A percentile compares a stretch with the other conserved stretches of the same genome.
Conservation (phyloP, 92 coral and sea anemone genomes). For the Phymanthus crucifer region DNA sequence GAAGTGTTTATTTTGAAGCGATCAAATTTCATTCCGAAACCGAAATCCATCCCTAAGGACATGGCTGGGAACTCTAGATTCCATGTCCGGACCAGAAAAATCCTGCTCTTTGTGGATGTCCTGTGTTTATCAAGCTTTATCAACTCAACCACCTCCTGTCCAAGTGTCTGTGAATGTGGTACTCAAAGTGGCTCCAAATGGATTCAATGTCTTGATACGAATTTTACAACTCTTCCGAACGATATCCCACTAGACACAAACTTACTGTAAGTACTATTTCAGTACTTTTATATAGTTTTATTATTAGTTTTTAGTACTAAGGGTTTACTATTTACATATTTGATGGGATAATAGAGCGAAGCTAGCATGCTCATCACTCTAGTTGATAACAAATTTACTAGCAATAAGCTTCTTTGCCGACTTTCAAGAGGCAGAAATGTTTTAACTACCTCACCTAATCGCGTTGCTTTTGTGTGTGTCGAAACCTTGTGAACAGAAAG, state of each 20-base stretch:
- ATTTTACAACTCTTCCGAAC: conserved; percentile 25
- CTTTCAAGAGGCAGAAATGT: neutral
- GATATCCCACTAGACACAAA: conserved; percentile 31
- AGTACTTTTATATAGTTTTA: conserved; percentile 15
- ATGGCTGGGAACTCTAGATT: conserved; percentile 18
- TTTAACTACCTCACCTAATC: neutral
- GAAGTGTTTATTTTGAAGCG: conserved; percentile 26
- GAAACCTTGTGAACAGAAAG: neutral
- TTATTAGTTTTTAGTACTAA: neutral
- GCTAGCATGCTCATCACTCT: neutral
- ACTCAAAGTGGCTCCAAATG: neutral
- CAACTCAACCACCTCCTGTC: neutral
- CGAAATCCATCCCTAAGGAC: conserved; percentile 18
- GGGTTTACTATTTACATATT: neutral
- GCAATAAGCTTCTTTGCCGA: neutral
- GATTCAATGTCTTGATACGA: conserved; percentile 6
- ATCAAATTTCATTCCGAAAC: conserved; percentile 27
- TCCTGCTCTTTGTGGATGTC: neutral
- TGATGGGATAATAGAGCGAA: conserved; percentile 11
- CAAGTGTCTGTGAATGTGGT: conserved; percentile 20
- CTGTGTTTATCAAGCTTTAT: neutral
- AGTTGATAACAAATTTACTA: neutral
- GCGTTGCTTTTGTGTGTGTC: neutral
- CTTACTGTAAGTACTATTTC: conserved; percentile 14
- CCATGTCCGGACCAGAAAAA: neutral